These are phyloP conservation scores for Alexandromys fortis DNA, from an alignment of 2,113 vertebrate species.

Conservation along the genomic window DNA sequence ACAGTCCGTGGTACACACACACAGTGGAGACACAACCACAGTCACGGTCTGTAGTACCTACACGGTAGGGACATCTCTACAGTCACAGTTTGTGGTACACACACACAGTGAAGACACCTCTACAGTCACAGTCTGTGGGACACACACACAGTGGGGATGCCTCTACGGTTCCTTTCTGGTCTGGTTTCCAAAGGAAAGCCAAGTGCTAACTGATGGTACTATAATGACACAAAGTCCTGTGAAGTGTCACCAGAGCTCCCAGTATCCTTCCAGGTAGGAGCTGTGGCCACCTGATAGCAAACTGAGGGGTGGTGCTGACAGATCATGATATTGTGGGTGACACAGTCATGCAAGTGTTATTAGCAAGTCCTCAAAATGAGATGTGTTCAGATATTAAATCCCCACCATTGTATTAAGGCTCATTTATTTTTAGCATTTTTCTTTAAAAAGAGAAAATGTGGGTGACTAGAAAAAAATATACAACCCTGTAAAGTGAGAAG, in stretches of 20 bases:
- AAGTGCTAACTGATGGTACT: accelerated
- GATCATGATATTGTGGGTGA: background rate
- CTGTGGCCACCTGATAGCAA: background rate
- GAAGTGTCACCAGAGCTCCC: background rate
- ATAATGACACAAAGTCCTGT: background rate
- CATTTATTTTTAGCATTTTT: conserved; percentile 29
- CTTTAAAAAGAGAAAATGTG: background rate
- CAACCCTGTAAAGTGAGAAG: background rate
- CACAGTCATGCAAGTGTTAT: accelerated
- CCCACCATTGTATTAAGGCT: background rate
- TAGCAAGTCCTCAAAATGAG: conserved; percentile 2
- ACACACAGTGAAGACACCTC: background rate
- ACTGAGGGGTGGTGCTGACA: background rate
- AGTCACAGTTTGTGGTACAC: too few species aligned
- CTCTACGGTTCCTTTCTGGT: background rate
- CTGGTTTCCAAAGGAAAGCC: conserved; percentile 7
- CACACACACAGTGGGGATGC: background rate
- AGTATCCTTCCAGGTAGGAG: background rate
- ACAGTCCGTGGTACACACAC: too few species aligned
- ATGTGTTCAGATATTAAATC: background rate
- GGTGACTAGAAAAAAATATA: background rate
- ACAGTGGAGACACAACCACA: too few species aligned
- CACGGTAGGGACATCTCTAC: too few species aligned
- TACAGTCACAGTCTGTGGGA: too few species aligned
- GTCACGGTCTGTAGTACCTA: too few species aligned